phyloP scores from a whole-genome alignment of 2,113 vertebrate species.

The Odontesthes bonariensis region DNA sequence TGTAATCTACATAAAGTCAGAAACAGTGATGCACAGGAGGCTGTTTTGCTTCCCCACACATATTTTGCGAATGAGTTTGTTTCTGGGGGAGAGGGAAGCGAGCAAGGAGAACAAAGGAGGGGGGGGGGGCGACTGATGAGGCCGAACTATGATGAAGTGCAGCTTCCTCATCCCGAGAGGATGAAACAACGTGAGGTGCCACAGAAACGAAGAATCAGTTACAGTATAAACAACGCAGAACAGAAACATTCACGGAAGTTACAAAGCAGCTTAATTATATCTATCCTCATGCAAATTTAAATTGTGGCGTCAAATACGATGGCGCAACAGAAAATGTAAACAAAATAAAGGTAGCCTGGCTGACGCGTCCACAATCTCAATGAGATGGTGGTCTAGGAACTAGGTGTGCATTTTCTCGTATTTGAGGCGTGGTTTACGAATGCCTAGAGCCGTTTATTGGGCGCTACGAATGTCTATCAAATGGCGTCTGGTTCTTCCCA shows the following conservation, averaged over 20 bases:
- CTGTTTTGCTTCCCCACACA: constrained; percentile 29
- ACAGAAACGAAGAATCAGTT: background rate
- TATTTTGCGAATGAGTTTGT: background rate
- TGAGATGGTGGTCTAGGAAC: no score
- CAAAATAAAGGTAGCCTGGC: no score
- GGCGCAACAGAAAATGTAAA: no score
- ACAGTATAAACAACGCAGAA: no score
- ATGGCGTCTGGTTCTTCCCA: no score
- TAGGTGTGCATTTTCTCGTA: no score
- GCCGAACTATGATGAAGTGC: constrained; percentile 13
- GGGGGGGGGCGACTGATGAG: background rate
- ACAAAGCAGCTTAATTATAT: background rate
- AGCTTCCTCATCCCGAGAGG: background rate
- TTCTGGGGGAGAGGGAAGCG: constrained; percentile 18
- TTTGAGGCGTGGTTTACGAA: no score
- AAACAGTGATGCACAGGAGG: constrained; percentile 34
- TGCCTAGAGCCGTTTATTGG: no score
- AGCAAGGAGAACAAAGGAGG: background rate
- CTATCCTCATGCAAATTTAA: background rate
- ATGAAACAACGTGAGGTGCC: constrained; percentile 4
- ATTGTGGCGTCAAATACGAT: background rate
- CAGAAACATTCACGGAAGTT: no score
- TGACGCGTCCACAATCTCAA: no score
- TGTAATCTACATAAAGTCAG: constrained; percentile 1
- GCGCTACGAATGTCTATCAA: no score